Evolutionary conservation across 1,140 invertebrate species (phyloP), one percentile per base, ranked within the genome.

Genomic region (Trichonephila clavipes): DNA sequence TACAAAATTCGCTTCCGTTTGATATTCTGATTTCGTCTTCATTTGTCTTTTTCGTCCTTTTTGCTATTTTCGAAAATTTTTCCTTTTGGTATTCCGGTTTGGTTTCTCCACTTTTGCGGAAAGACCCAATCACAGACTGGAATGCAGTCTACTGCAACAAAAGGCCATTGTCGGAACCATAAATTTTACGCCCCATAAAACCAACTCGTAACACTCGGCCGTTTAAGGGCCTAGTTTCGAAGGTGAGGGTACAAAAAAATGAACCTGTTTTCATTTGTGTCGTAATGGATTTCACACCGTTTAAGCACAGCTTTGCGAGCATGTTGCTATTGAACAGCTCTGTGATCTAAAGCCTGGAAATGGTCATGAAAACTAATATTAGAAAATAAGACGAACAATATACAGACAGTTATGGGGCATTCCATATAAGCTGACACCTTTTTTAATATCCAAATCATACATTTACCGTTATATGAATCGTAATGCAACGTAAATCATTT

Each of bases 141-240:
- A 40, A 66, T n/a, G 59, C 58, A 88, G 86, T 88, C 86, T 62
- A 88, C 21, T 88, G 86, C 59, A 88, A 88, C 62, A 88, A 88
- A 88, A 61, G 85, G 58, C 61, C 58, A 62, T 87, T 61, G 58
- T 34, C 24, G 85, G 61, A 28, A 40, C 86, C 86, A 88, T 88
- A 88, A 88, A 88, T 88, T 88, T 88, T 88, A 44, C 86, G 51
- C 86, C 59, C 86, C 86, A 88, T 88, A 88, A 88, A 88, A 44
- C 61, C 82, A 51, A 59, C 82, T 83, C 82, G 82, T 83, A 83
- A 83, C 82, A 58, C 82, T 58, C 51, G 21, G 82, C 21, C 44
- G 82, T 58, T 83, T 83, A 83, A 83, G 40, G 21, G 82, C n/a
- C n/a, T 10, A 58, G 19, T 58, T 83, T 59, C 40, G 82, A 83